Conservation (phyloP, 2,888 invertebrate species). For the Gryllus longicercus region DNA sequence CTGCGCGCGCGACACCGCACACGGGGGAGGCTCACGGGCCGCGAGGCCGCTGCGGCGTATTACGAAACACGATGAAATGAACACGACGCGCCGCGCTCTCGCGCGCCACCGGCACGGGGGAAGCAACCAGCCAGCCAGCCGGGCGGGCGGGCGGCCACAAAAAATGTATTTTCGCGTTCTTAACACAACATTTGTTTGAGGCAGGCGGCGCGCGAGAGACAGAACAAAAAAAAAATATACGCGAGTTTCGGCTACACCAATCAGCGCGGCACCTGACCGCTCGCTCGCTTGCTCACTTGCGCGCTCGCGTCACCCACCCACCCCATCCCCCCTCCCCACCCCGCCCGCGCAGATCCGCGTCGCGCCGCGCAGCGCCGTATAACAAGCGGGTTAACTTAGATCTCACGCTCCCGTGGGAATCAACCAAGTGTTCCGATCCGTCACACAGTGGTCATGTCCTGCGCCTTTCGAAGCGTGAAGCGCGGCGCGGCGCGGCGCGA, state of each 20-base stretch:
- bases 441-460: slow-evolving; percentile 11
- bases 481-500: background rate
- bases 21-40: no score
- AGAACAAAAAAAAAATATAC: background rate
- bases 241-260: background rate
- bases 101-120: no score
- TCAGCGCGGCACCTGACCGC: slow-evolving; percentile 17
- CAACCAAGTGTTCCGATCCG: slow-evolving; percentile 6
- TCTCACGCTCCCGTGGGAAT: slow-evolving; percentile 17
- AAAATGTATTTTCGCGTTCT: slow-evolving; percentile 3
- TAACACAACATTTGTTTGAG: slow-evolving; percentile 11
- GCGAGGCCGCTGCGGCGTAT: background rate
- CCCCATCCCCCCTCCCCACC: no score
- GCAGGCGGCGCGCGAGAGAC: background rate
- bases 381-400: slow-evolving; percentile 10
- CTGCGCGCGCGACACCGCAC: background rate
- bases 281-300: background rate
- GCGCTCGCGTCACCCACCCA: background rate
- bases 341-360: no score
- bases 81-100: background rate
- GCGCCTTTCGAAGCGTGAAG: background rate
- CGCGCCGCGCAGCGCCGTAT: background rate
- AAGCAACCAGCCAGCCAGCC: no score
- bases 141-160: background rate
- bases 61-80: slow-evolving; percentile 17